Percentiles rank a stretch among this genome's conserved stretches.
These are phyloP conservation scores for Loripinus fragilis DNA, from an alignment of 2,888 invertebrate species.

Conservation along the genomic window DNA sequence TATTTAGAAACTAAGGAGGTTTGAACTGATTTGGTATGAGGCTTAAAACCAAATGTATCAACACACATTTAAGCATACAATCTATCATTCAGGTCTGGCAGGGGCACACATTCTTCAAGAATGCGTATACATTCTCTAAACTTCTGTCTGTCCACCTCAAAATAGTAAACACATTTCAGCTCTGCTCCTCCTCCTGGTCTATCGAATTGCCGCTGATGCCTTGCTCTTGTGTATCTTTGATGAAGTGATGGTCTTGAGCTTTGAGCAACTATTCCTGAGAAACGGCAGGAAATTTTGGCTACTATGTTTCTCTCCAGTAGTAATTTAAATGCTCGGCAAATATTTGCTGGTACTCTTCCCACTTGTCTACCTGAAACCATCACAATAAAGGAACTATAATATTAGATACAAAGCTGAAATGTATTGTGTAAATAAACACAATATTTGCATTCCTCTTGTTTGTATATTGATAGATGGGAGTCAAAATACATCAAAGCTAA, in stretches of 20 bases:
- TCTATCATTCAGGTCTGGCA: neutral
- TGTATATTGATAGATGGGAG: too few relatives aligned
- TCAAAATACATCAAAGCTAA: too few relatives aligned
- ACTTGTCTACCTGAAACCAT: constrained; percentile 26
- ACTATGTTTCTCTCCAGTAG: constrained; percentile 12
- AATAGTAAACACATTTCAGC: neutral
- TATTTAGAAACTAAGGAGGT: too few relatives aligned
- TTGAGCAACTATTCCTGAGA: neutral
- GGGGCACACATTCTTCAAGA: constrained; percentile 4
- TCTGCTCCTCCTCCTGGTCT: constrained; percentile 11
- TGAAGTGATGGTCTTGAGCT: neutral
- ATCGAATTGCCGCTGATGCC: neutral
- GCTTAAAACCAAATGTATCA: too few relatives aligned
- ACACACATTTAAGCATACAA: neutral
- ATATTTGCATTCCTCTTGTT: too few relatives aligned
- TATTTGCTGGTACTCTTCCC: constrained; percentile 32
- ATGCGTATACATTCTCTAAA: neutral
- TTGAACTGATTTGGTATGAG: too few relatives aligned
- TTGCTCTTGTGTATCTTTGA: neutral
- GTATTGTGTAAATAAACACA: too few relatives aligned
- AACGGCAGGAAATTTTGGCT: neutral
- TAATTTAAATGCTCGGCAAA: constrained; percentile 25
- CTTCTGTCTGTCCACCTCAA: neutral
- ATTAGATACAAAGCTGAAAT: too few relatives aligned
- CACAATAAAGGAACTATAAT: neutral